Evolutionary conservation across 2,113 vertebrate species (phyloP).

Genomic region (Falco punctatus): DNA sequence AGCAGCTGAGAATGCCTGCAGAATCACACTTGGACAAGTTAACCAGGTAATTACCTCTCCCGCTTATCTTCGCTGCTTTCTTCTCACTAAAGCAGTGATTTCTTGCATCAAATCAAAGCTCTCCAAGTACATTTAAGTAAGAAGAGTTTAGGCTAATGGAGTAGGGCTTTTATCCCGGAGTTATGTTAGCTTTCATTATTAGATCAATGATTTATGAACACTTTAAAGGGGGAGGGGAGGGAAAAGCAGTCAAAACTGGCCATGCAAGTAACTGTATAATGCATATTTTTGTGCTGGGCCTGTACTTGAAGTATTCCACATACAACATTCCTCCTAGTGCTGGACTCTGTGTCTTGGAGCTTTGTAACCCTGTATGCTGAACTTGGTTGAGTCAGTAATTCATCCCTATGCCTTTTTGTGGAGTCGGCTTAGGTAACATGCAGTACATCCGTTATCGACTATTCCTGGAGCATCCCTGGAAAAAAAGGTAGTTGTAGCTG

Average conservation of each 20-base stretch:
- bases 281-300: not conserved
- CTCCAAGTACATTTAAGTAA: not conserved
- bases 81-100: not conserved
- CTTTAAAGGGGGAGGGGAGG: not conserved
- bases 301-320: not conserved
- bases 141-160: not conserved
- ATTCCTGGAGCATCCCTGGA: not conserved
- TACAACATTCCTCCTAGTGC: not conserved
- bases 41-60: constrained; percentile 80
- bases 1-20: constrained; percentile 80
- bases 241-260: not conserved
- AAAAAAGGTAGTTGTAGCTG: not conserved
- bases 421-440: rapidly evolving
- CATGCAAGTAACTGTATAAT: rapidly evolving
- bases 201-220: not conserved
- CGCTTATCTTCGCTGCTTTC: not conserved
- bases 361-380: not conserved
- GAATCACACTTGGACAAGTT: constrained; percentile 78
- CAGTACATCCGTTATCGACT: not conserved
- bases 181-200: not conserved
- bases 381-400: not conserved
- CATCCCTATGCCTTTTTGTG: not conserved
- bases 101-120: not conserved
- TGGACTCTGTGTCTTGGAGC: not conserved
- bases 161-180: not conserved